Conservation (phyloP, 1,140 invertebrate genomes). For the Pteromalus puparum region DNA sequence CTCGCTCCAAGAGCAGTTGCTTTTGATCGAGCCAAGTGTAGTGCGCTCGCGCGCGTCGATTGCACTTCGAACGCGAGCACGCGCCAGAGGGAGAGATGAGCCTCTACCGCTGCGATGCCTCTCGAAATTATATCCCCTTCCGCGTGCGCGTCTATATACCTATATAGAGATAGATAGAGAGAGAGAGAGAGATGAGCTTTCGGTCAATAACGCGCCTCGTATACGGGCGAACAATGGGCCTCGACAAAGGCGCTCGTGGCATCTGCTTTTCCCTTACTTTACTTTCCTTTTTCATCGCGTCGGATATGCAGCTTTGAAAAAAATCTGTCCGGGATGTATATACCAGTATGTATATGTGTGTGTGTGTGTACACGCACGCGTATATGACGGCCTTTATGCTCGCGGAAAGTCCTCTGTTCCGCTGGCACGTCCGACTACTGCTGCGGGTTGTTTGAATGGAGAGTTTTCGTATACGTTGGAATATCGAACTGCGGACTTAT, state of each 20-base stretch:
- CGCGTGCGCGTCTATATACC: not conserved
- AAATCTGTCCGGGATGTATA: not conserved
- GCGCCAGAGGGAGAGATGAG: not conserved
- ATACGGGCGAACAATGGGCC: constrained; percentile 15
- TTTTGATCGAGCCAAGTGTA: constrained; percentile 31
- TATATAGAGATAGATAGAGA: no score
- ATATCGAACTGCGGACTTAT: no score
- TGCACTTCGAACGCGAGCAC: not conserved
- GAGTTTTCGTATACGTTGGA: not conserved
- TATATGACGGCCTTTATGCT: not conserved
- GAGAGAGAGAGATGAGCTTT: not conserved
- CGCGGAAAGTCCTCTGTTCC: not conserved
- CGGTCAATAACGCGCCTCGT: constrained; percentile 32
- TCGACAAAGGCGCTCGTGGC: constrained; percentile 7
- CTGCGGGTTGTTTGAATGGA: not conserved
- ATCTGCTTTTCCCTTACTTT: not conserved
- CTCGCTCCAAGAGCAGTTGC: constrained; percentile 1
- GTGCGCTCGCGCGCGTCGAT: not conserved
- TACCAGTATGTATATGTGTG: no score
- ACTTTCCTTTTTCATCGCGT: not conserved
- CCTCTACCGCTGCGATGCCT: not conserved
- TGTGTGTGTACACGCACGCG: no score
- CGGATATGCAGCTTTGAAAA: not conserved
- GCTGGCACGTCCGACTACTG: not conserved
- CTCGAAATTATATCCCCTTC: constrained; percentile 38